Evolutionary conservation across 2,888 invertebrate species (phyloP).

Genomic region (Archips crataeganus): DNA sequence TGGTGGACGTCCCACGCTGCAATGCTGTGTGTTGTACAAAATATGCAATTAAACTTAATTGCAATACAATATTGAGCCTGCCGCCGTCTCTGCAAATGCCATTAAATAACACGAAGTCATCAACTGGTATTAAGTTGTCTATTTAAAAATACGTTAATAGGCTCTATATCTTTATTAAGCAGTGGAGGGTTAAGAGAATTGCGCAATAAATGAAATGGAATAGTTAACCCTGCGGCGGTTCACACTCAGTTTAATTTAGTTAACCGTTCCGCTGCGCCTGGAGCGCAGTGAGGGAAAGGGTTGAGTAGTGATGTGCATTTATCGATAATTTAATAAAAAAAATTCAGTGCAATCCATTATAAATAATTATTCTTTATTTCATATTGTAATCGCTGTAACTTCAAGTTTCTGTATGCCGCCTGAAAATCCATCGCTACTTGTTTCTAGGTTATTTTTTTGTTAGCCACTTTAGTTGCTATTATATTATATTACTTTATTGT

Average conservation of each 20-base stretch:
- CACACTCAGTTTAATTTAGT: conserved; percentile 86
- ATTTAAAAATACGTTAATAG: conserved; percentile 78
- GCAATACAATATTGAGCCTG: neutral
- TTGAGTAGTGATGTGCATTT: conserved; percentile 64
- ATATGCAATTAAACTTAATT: no score
- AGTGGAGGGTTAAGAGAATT: conserved; percentile 78
- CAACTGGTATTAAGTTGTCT: conserved; percentile 43
- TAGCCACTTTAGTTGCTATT: no score
- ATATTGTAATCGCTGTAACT: no score
- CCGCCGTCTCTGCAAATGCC: neutral
- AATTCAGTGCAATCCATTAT: neutral
- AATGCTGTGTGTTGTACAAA: no score
- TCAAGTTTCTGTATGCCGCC: no score
- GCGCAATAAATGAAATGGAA: conserved; percentile 85
- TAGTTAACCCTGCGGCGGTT: conserved; percentile 85
- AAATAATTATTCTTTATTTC: no score
- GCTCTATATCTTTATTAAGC: conserved; percentile 82
- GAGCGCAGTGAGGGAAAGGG: conserved; percentile 75
- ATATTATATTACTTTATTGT: no score
- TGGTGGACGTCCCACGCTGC: no score
- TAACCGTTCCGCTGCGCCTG: conserved; percentile 82
- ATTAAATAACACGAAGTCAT: conserved; percentile 15
- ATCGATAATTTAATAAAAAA: conserved; percentile 26
- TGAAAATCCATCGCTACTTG: no score
- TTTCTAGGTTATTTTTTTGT: no score